A percentile compares a stretch with the other conserved stretches of the same genome.
phyloP scores from a whole-genome alignment of 1,140 invertebrate species.

The Eurosta solidaginis region DNA sequence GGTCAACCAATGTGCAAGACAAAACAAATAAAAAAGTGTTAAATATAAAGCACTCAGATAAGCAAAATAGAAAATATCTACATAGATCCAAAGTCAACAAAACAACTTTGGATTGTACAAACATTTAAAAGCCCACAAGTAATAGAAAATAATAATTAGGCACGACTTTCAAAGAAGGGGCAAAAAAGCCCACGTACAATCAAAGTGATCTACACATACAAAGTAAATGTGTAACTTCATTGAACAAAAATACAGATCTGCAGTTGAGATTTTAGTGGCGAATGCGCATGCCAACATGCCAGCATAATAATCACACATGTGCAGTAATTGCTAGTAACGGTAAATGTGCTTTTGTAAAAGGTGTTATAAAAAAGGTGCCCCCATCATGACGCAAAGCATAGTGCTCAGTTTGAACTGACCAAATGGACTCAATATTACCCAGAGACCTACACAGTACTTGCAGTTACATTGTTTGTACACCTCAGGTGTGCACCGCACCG shows the following conservation, averaged over 20 bases:
- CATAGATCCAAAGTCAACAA: not conserved
- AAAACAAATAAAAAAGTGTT: not conserved
- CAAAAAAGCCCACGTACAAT: not conserved
- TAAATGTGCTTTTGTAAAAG: not conserved
- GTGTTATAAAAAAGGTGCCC: not conserved
- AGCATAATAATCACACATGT: no score
- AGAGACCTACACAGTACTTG: constrained; percentile 13
- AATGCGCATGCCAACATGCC: not conserved
- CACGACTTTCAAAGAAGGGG: not conserved
- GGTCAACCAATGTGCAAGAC: not conserved
- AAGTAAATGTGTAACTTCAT: not conserved
- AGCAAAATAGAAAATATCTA: not conserved
- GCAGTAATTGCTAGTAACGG: not conserved
- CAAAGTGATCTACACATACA: not conserved
- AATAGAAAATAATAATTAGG: constrained; percentile 10
- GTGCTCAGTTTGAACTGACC: not conserved
- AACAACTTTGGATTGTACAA: not conserved
- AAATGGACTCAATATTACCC: not conserved
- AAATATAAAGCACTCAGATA: not conserved
- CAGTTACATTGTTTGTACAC: not conserved
- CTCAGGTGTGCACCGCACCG: not conserved
- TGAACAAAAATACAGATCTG: constrained; percentile 1
- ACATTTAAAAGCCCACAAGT: constrained; percentile 2
- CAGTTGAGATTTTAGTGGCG: not conserved
- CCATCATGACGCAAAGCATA: not conserved